Percentiles rank a stretch among this genome's conserved stretches.
Evolutionary conservation across 2,888 invertebrate species (phyloP).

Genomic region (Sthenelais limicola): DNA sequence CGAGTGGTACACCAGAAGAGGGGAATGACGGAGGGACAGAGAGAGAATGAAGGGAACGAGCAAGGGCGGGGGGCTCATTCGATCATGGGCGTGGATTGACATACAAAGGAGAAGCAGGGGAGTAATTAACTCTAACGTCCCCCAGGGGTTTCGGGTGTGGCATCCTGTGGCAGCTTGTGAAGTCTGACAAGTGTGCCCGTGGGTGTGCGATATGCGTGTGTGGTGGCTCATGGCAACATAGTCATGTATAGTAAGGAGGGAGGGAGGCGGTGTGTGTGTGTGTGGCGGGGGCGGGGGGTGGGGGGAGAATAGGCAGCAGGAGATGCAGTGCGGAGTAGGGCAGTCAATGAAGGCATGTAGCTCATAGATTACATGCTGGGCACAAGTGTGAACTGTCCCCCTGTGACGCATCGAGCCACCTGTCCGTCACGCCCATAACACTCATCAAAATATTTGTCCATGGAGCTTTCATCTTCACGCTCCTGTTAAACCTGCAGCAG

Average conservation of each 20-base stretch:
- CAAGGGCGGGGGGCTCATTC: too few species aligned
- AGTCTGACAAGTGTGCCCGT: too few species aligned
- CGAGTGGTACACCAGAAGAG: too few species aligned
- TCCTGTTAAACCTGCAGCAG: too few species aligned
- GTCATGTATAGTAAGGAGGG: neutral
- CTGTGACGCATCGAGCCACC: conserved; percentile 30
- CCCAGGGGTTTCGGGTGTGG: neutral
- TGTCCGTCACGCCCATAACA: conserved; percentile 20
- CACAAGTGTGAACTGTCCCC: conserved; percentile 2
- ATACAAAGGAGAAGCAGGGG: neutral
- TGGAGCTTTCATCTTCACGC: too few species aligned
- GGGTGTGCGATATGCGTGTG: too few species aligned
- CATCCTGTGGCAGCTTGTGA: too few species aligned
- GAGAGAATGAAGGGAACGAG: too few species aligned
- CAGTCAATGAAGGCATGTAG: neutral
- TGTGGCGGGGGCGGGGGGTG: neutral
- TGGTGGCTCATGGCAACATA: too few species aligned
- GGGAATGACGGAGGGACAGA: too few species aligned
- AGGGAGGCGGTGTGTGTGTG: neutral
- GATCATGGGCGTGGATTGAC: too few species aligned
- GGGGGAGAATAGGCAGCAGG: neutral
- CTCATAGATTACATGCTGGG: neutral
- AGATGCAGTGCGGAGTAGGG: neutral
- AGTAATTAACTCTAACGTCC: neutral
- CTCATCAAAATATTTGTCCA: conserved; percentile 36